These are phyloP conservation scores for Babyrousa celebensis DNA, from an alignment of 2,797 vertebrate genomes.

Conservation along the genomic window DNA sequence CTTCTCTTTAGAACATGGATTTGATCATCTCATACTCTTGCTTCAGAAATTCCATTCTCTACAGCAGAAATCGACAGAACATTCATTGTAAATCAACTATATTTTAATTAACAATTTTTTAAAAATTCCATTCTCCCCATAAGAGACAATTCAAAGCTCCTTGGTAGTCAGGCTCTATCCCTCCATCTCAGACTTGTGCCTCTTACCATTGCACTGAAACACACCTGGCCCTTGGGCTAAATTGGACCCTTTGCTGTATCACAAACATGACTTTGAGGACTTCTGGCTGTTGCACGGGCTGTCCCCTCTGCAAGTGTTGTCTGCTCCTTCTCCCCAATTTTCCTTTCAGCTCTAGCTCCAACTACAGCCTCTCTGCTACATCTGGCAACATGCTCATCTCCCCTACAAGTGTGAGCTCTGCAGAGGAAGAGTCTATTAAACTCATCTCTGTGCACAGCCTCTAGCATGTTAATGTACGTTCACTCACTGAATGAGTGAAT, in stretches of 20 bases:
- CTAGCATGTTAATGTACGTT: not conserved
- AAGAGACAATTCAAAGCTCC: not conserved
- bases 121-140: not conserved
- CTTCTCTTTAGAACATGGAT: not conserved
- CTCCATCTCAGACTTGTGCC: not conserved
- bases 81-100: no score
- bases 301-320: not conserved
- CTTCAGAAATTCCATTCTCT: not conserved
- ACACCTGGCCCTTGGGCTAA: not conserved
- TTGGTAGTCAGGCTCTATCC: not conserved
- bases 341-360: not conserved
- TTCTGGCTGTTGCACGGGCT: not conserved
- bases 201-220: not conserved
- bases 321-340: not conserved
- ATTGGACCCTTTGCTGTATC: not conserved
- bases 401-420: not conserved
- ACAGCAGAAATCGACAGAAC: no score
- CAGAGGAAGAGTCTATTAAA: not conserved
- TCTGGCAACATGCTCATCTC: not conserved
- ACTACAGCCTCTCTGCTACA: not conserved
- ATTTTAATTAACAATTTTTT: no score
- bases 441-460: not conserved
- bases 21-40: not conserved
- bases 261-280: not conserved
- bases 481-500: not conserved